Base-by-base conservation (phyloP, 2,797 vertebrate genomes). In the Catamblyrhynchus diadema region DNA sequence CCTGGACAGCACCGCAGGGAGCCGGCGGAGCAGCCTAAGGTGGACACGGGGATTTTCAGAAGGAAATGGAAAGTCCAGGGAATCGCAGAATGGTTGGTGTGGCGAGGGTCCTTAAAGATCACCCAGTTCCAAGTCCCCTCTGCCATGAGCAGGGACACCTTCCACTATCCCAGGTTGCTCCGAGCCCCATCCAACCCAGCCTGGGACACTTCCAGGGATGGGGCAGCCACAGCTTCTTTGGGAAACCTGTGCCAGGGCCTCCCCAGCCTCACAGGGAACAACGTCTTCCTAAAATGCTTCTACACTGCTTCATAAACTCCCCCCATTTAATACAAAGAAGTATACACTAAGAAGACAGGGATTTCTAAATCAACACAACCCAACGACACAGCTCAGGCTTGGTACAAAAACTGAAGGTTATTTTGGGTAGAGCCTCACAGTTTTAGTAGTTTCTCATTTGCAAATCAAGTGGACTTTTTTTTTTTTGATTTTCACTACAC, bases 1-100 rank as follows among this genome's bases (percentile, higher is more conserved):
- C 98, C 60, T 83, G 98, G 98, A 98, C 98, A 98, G 98, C 97
- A 54, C 91, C 18, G 0, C 5, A 7, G 54, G 39, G 74, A 27
- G 14, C 24, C 10, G 15, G 27, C 23, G 1, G 27, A 4, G 45
- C 4, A 0, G 30, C 39, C 0, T 0, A 1, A 19, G 32, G 50
- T 27, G 39, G 6, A 53, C 33, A 4, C 5, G 0, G 17, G 33
- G 25, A 24, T 19, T 28, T 33, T 2, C 11, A 21, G 19, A 12
- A 13, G 22, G 22, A 5, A 44, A 23, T 0, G 61, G 9, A 4
- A 71, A 73, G 11, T 3, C 30, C 30, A 44, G 15, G 48, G 27
- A 39, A 23, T 24, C 25, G 17, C 25, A 5, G 27, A 44, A 50
- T 3, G 24, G 21, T 32, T 27, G 45, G n/a, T 0, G 0, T 14